Percentiles rank a stretch among this genome's conserved stretches.
phyloP scores from a whole-genome alignment of 2,113 vertebrate species.

The Thermophis baileyi region DNA sequence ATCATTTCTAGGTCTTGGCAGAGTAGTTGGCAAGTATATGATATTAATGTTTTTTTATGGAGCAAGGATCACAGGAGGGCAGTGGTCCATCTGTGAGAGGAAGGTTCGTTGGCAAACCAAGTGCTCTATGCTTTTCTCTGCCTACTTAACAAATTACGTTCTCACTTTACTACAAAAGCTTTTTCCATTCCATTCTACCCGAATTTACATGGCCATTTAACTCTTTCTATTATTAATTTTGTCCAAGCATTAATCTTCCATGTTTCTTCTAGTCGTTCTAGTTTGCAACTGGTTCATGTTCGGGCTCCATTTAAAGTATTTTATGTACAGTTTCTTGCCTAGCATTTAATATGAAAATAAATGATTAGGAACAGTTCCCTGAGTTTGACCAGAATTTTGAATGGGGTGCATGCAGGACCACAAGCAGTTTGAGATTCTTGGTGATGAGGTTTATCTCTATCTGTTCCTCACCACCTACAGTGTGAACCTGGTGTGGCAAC shows the following conservation, averaged over 20 bases:
- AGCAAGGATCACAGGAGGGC: background rate
- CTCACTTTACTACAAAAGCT: background rate
- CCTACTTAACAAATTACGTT: background rate
- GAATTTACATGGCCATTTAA: background rate
- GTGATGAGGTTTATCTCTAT: background rate
- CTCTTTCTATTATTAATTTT: background rate
- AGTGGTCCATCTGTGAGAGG: background rate
- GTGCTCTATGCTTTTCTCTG: background rate
- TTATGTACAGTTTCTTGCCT: background rate
- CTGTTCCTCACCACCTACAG: slow-evolving; percentile 52
- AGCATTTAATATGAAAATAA: background rate
- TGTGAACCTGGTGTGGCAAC: slow-evolving; percentile 92
- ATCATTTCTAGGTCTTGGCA: background rate
- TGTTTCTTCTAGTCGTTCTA: background rate
- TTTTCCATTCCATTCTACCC: background rate
- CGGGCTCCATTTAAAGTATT: background rate
- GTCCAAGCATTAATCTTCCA: background rate
- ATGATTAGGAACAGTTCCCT: background rate
- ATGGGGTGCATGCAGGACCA: background rate
- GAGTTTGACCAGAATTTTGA: background rate
- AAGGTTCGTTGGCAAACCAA: background rate
- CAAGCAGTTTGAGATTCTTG: background rate
- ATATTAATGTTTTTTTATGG: background rate
- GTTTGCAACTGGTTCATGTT: background rate
- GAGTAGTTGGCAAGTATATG: background rate